Evolutionary conservation across 2,888 invertebrate genomes (phyloP), one percentile per base, ranked within the genome.

Genomic region (Andrena haemorrhoa): DNA sequence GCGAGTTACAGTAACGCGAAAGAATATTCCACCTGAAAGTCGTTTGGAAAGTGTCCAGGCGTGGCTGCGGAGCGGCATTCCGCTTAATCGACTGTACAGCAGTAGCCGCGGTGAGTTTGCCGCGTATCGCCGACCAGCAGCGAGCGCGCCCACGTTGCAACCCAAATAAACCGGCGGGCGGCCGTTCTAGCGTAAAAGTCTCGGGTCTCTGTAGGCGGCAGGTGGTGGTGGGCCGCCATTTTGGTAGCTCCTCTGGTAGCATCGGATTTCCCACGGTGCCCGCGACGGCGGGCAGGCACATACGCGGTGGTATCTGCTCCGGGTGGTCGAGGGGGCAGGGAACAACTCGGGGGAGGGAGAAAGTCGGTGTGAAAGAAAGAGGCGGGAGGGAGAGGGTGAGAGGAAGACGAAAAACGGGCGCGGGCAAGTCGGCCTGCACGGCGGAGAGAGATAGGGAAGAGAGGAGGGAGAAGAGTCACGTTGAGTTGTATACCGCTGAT

Each of bases 191-290:
- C n/a, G 51, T 61, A 66, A 60, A 63, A 68, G 26, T 64, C 33
- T 47, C 31, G 71, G 71, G 66, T 71, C 66, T 56, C 23, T 20
- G 71, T 70, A 80, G 53, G 31, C 47, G 29, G 73, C 53, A 64
- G 29, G 60, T 75, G 63, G 41, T 58, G 31, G 56, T 29, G 16
- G 26, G 5, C 47, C 83, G 83, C 87, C 87, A 87, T 87, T 87
- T 87, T 87, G 87, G 85, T 87, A 85, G 56, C 79, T 58, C 47
- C 58, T 53, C 20, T 69, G 75, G 63, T 72, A 81, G 70, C 75
- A 73, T 58, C 73, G 29, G 23, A 68, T 74, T 79, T 84, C 73
- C 71, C 71, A 76, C 72, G 60, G 51, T 80, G 41, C 69, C 31
- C 61, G 68, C 33, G 66, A 53, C 47, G 49, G 12, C 47, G 72